A percentile compares a stretch with the other conserved stretches of the same genome.
phyloP scores from a whole-genome alignment of 2,113 vertebrate species.

The Ptyas mucosa region DNA sequence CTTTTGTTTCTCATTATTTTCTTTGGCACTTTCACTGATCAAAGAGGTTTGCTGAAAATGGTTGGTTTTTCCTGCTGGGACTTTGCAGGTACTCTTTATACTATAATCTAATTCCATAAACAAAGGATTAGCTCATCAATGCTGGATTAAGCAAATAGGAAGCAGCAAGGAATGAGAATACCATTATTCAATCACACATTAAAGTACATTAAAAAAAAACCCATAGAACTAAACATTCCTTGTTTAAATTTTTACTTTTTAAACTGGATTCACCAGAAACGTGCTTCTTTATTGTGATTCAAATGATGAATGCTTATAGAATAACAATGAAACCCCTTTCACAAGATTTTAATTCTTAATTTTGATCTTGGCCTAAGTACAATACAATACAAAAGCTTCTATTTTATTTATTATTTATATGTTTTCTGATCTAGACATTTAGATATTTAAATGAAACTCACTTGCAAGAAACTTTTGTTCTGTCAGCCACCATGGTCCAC shows the following conservation, averaged over 20 bases:
- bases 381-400: not conserved
- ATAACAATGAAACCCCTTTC: not conserved
- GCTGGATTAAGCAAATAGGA: constrained; percentile 14
- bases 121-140: constrained; percentile 17
- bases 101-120: constrained; percentile 23
- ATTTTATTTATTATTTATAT: not conserved
- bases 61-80: constrained; percentile 1
- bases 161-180: constrained; percentile 3
- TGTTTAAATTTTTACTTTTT: constrained; percentile 34
- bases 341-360: not conserved
- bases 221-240: constrained; percentile 24
- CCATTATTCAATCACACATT: constrained; percentile 10
- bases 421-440: not conserved
- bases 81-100: not conserved
- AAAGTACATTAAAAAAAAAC: constrained; percentile 35
- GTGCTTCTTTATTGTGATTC: constrained; percentile 27
- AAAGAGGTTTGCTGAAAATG: constrained; percentile 27
- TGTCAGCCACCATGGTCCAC: constrained; percentile 91
- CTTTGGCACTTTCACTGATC: constrained; percentile 19
- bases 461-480: constrained; percentile 90
- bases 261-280: constrained; percentile 11
- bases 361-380: not conserved
- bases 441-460: constrained; percentile 61
- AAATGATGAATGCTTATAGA: not conserved
- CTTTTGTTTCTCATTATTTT: constrained; percentile 4